These are phyloP conservation scores for Lampris incognitus DNA, from an alignment of 2,113 vertebrate genomes.

Conservation along the genomic window DNA sequence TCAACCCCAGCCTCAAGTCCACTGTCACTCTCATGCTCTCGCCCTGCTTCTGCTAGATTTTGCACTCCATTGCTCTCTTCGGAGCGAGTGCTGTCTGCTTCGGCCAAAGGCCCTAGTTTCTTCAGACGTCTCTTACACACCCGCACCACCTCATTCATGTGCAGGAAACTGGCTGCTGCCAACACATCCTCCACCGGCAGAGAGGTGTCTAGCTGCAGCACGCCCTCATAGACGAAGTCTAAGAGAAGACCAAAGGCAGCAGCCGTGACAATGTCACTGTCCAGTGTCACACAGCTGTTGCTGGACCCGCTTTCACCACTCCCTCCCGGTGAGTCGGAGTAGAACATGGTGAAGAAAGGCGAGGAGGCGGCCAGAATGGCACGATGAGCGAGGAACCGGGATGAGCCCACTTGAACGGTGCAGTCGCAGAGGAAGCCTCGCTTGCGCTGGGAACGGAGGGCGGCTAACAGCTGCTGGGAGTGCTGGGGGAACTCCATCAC, in stretches of 20 bases:
- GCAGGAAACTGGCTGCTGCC: conserved; percentile 93
- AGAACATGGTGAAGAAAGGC: conserved; percentile 95
- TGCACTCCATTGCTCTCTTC: conserved; percentile 85
- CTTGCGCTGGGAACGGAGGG: conserved; percentile 88
- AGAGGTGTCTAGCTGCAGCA: conserved; percentile 84
- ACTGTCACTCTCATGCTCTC: conserved; percentile 24
- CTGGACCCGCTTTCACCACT: conserved; percentile 42
- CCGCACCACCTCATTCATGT: conserved; percentile 96
- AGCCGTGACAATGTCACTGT: conserved; percentile 93
- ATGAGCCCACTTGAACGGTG: conserved; percentile 88
- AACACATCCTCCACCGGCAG: conserved; percentile 92
- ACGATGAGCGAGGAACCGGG: conserved; percentile 89
- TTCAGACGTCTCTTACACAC: conserved; percentile 92
- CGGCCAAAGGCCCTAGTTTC: conserved; percentile 85
- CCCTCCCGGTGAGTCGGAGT: conserved; percentile 86
- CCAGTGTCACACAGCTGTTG: conserved; percentile 85
- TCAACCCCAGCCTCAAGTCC: conserved; percentile 22
- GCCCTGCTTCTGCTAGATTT: conserved; percentile 23
- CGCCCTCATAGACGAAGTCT: conserved; percentile 94
- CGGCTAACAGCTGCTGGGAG: conserved; percentile 89
- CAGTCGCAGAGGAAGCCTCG: conserved; percentile 97
- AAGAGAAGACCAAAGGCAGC: conserved; percentile 90
- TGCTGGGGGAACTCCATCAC: conserved; percentile 94
- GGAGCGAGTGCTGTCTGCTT: conserved; percentile 94
- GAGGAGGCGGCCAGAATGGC: conserved; percentile 93